Evolutionary conservation across 2,888 invertebrate species (phyloP), one percentile per base, ranked within the genome.

Genomic region (Ectemnius lituratus): DNA sequence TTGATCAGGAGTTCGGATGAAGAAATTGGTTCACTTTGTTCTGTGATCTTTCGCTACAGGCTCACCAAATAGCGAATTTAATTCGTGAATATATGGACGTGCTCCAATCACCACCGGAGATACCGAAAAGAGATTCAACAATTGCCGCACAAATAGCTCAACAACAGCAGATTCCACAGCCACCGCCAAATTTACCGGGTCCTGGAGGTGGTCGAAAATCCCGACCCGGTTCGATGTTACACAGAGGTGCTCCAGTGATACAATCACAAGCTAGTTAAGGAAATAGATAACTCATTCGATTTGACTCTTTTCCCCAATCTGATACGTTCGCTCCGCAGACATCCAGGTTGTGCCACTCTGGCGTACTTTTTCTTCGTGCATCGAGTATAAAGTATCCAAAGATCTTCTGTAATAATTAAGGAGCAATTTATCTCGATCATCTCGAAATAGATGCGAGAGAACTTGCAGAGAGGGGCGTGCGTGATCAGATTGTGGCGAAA

Each of bases 1-100:
- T 37, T 0, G 37, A 37, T 37, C 8, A 37, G 37, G 37, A 6
- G 11, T 8, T 37, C 8, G 8, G 37, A 37, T 37, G 37, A 37
- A 37, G 13, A 14, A 28, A 28, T 5, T 28, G 13, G 14, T 28
- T 28, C 23, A 37, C 8, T 57, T 4, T 46, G 18, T 16, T 65
- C 47, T 28, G 52, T 13, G 62, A n/a, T 14, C 45, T 6, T 23
- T 11, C 13, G 13, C 2, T 65, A 2, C 92, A 98, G 96, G 97
- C 97, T 74, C 96, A 97, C 92, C 97, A 98, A 92, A 97, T 98
- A 89, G 97, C 97, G 71, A 97, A 97, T 71, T 93, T 98, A 78
- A 97, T 98, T 86, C 95, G 96, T 88, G 98, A 98, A 91, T 98
- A 98, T 91, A 94, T 94, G 82, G 94, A 95, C 89, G 95, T 95